A percentile compares a stretch with the other conserved stretches of the same genome.
phyloP scores from a whole-genome alignment of 2,888 invertebrate species.

The Chymomyza caudatula region DNA sequence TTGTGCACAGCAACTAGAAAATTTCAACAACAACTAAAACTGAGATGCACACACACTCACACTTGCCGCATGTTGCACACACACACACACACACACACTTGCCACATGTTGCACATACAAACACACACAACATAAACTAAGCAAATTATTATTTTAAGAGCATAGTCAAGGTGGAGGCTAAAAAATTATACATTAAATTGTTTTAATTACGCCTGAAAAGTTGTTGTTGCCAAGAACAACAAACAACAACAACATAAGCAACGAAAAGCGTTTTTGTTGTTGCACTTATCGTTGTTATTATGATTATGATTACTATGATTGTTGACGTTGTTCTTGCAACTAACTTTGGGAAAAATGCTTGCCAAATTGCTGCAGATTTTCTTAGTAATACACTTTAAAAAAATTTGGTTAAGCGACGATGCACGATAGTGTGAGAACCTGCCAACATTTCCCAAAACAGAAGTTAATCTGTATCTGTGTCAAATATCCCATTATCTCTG shows the following conservation, averaged over 20 bases:
- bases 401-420: background rate
- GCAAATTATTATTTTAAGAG: conserved; percentile 70
- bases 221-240: conserved; percentile 44
- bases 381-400: background rate
- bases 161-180: conserved; percentile 40
- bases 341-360: conserved; percentile 64
- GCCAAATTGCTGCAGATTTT: conserved; percentile 64
- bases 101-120: conserved; percentile 5
- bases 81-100: conserved; percentile 18
- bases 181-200: conserved; percentile 61
- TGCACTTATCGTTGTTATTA: conserved; percentile 5
- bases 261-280: background rate
- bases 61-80: conserved; percentile 5
- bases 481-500: no score
- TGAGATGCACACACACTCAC: conserved; percentile 44
- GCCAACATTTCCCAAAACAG: no score
- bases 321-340: conserved; percentile 35
- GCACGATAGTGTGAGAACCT: background rate
- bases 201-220: conserved; percentile 72
- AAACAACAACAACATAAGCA: no score
- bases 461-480: no score
- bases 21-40: conserved; percentile 4
- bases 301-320: conserved; percentile 1
- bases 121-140: conserved; percentile 53
- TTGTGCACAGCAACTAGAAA: conserved; percentile 59